A percentile compares a stretch with the other conserved stretches of the same genome.
Evolutionary conservation across 2,888 invertebrate genomes (phyloP).

Genomic region (Phyllotreta cruciferae): DNA sequence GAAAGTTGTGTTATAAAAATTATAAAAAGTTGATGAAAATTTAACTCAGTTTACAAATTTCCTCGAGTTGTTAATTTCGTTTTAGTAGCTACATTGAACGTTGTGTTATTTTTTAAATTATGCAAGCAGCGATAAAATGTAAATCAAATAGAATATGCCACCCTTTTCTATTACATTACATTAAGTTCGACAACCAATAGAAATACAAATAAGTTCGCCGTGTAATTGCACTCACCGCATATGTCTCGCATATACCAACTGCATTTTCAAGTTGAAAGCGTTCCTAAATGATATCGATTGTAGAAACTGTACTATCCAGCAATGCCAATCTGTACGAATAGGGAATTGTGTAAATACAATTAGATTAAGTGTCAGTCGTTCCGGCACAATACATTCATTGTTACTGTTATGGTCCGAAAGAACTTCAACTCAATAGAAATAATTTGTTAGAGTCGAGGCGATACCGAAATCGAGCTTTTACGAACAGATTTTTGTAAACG

Average conservation of each 20-base stretch:
- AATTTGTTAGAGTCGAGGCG: constrained; percentile 43
- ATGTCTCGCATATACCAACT: constrained; percentile 52
- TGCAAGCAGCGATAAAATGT: no score
- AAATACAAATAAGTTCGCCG: constrained; percentile 22
- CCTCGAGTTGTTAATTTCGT: no score
- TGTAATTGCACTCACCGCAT: constrained; percentile 52
- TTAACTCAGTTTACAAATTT: no score
- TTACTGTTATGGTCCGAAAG: constrained; percentile 53
- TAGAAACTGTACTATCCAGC: constrained; percentile 14
- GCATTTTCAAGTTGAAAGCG: constrained; percentile 37
- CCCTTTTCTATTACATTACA: no score
- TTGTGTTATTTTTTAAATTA: no score
- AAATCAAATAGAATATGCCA: no score
- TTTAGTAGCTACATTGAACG: no score
- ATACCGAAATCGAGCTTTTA: constrained; percentile 28
- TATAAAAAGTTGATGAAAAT: no score
- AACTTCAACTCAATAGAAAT: constrained; percentile 49
- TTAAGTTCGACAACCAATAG: no score
- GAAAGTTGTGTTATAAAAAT: no score
- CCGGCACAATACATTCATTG: constrained; percentile 53
- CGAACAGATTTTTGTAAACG: constrained; percentile 20
- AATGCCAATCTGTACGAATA: constrained; percentile 41
- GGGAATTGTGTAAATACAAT: constrained; percentile 55
- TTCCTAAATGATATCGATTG: constrained; percentile 29
- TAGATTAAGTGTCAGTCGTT: constrained; percentile 53